phyloP scores from a whole-genome alignment of 2,797 vertebrate genomes.

The Chelidonichthys spinosus region DNA sequence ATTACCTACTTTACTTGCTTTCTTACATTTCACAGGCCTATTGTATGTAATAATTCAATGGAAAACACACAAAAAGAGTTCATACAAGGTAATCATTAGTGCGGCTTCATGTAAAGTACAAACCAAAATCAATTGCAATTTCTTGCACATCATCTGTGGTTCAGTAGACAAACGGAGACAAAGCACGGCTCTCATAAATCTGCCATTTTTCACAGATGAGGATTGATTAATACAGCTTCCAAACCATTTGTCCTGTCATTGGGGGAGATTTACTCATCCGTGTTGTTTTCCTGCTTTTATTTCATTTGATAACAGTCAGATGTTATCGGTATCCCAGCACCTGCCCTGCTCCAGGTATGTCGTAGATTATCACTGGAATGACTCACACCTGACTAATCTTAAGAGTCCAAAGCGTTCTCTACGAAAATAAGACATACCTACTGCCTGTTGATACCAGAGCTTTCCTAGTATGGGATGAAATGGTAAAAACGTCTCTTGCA shows the following conservation, averaged over 20 bases:
- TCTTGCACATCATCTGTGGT: slow-evolving; percentile 36
- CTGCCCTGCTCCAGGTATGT: slow-evolving; percentile 27
- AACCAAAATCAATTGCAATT: slow-evolving; percentile 53
- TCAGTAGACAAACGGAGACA: slow-evolving; percentile 45
- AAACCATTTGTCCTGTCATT: slow-evolving; percentile 59
- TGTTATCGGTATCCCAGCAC: slow-evolving; percentile 54
- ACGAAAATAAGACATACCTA: too few species aligned
- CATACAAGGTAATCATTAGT: slow-evolving; percentile 5
- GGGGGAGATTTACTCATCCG: slow-evolving; percentile 41
- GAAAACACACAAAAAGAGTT: slow-evolving; percentile 6
- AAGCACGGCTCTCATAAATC: slow-evolving; percentile 49
- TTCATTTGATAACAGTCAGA: slow-evolving; percentile 44
- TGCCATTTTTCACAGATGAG: slow-evolving; percentile 51
- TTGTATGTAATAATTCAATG: not conserved
- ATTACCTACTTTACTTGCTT: not conserved
- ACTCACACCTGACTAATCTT: slow-evolving; percentile 38
- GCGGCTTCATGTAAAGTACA: slow-evolving; percentile 32
- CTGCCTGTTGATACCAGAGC: not conserved
- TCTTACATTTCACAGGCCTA: not conserved
- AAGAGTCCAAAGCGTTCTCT: not conserved
- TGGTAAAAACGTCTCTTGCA: not conserved
- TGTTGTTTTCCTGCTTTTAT: slow-evolving; percentile 25
- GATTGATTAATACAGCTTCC: slow-evolving; percentile 70
- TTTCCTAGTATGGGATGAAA: not conserved
- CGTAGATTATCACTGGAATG: slow-evolving; percentile 44